A percentile compares a stretch with the other conserved stretches of the same genome.
phyloP scores from a whole-genome alignment of 2,113 vertebrate genomes.

The Macrotus californicus region DNA sequence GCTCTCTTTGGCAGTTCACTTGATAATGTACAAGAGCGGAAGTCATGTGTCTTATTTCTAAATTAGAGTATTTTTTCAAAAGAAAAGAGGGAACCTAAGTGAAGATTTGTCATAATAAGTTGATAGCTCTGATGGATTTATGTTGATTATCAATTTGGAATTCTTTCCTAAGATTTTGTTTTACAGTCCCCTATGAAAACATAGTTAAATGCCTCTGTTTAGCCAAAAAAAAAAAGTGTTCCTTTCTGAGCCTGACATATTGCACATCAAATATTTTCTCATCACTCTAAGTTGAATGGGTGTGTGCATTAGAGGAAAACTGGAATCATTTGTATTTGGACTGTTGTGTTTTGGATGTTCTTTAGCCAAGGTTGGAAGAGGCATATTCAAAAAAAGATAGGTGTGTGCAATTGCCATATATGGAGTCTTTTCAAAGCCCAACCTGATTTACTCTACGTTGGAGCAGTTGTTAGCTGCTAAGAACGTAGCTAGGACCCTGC shows the following conservation, averaged over 20 bases:
- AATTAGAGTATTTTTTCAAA: slow-evolving; percentile 42
- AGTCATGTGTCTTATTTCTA: slow-evolving; percentile 50
- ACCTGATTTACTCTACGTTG: neutral
- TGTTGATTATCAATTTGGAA: slow-evolving; percentile 8
- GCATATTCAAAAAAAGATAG: slow-evolving; percentile 32
- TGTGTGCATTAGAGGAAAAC: neutral
- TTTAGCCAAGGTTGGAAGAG: slow-evolving; percentile 14
- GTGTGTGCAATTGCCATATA: slow-evolving; percentile 52
- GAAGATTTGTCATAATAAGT: slow-evolving; percentile 19
- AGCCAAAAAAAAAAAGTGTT: neutral
- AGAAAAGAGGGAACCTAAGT: neutral
- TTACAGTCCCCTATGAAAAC: neutral
- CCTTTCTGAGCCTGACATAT: neutral
- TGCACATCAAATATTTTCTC: neutral
- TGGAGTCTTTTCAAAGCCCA: slow-evolving; percentile 47
- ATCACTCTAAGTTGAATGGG: neutral
- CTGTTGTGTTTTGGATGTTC: slow-evolving; percentile 9
- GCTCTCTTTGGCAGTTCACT: slow-evolving; percentile 69
- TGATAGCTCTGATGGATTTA: neutral
- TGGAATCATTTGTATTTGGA: neutral
- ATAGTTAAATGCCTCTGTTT: neutral
- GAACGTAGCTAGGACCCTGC: neutral
- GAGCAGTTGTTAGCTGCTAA: neutral
- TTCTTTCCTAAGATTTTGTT: slow-evolving; percentile 29
- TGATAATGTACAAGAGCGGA: slow-evolving; percentile 64